These are phyloP conservation scores for Hippocampus mohnikei DNA, from an alignment of 2,113 vertebrate genomes.

Conservation along the genomic window DNA sequence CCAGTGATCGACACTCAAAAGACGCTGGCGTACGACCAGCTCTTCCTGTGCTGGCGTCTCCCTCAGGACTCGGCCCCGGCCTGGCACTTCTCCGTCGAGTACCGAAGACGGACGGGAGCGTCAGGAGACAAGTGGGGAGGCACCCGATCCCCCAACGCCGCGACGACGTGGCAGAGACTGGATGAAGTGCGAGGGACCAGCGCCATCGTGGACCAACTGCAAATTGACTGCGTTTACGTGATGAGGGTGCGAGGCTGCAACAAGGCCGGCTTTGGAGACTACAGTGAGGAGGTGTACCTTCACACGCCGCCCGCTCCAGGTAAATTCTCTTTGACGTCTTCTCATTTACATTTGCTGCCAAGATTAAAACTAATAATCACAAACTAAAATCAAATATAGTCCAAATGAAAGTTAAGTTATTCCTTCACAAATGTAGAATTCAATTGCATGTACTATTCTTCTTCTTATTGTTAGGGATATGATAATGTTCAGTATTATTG, in stretches of 20 bases:
- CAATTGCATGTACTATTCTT: too few relatives aligned
- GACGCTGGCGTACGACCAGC: constrained; percentile 93
- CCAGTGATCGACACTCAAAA: constrained; percentile 96
- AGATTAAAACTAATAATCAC: background rate
- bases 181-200: constrained; percentile 88
- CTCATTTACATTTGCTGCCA: background rate
- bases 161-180: constrained; percentile 82
- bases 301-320: constrained; percentile 91
- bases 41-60: constrained; percentile 93
- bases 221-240: constrained; percentile 89
- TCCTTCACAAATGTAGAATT: too few relatives aligned
- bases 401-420: too few relatives aligned
- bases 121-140: constrained; percentile 79
- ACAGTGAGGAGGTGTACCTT: constrained; percentile 93
- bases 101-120: constrained; percentile 79
- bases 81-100: constrained; percentile 95
- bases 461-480: too few relatives aligned
- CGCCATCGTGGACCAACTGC: constrained; percentile 83
- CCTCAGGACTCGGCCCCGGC: constrained; percentile 89
- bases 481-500: too few relatives aligned
- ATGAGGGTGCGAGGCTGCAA: constrained; percentile 90
- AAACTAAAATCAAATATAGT: background rate
- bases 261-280: constrained; percentile 91
- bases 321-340: constrained; percentile 47
- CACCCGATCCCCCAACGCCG: constrained; percentile 76